A percentile compares a stretch with the other conserved stretches of the same genome.
Conservation (phyloP, 2,888 invertebrate species). For the Holacanthella duospinosa region DNA sequence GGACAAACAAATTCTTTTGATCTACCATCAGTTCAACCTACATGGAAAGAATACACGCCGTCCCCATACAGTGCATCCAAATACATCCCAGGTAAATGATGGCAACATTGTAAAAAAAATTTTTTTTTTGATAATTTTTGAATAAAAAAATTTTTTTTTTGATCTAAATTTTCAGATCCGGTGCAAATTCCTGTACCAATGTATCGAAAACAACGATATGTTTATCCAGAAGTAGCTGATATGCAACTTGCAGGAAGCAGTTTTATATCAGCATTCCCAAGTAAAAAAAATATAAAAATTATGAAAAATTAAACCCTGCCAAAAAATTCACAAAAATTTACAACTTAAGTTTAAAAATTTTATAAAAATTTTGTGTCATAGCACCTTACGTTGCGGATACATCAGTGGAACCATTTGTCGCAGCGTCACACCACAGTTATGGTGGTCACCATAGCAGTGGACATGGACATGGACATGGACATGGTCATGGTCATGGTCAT, state of each 20-base stretch:
- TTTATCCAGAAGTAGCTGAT: not conserved
- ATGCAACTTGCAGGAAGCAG: not conserved
- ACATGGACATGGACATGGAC: not conserved
- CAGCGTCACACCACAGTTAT: not conserved
- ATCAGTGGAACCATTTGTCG: not conserved
- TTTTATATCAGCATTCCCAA: not conserved
- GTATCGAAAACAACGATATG: not conserved
- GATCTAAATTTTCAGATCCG: not conserved
- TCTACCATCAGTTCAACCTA: not conserved
- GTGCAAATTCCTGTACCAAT: not conserved
- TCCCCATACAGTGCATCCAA: not conserved
- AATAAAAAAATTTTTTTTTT: not conserved
- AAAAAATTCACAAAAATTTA: not conserved
- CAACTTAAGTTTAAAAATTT: not conserved
- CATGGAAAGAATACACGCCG: not conserved
- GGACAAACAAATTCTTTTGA: not conserved
- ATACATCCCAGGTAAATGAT: not conserved
- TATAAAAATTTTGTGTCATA: not conserved
- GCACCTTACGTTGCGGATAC: not conserved
- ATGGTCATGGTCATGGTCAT: no score
- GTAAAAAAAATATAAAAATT: no score
- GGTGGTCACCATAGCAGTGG: not conserved
- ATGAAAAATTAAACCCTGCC: no score
- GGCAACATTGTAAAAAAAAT: not conserved
- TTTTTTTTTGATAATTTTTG: not conserved